Evolutionary conservation across 2,888 invertebrate species (phyloP).

Genomic region (Liodrosophila aerea): DNA sequence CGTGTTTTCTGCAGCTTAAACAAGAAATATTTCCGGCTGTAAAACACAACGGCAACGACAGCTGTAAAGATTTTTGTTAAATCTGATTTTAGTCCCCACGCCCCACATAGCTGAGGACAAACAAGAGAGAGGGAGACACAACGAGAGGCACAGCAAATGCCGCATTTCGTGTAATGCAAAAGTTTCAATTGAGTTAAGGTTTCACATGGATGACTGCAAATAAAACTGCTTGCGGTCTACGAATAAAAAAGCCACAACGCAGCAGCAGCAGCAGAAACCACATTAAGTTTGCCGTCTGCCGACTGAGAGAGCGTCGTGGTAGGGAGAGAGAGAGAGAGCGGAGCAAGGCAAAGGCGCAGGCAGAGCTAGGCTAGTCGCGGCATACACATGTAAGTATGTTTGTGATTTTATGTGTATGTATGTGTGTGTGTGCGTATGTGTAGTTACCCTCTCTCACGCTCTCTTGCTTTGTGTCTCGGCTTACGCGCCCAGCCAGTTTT

Average conservation of each 20-base stretch:
- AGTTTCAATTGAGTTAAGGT: slow-evolving; percentile 67
- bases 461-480: slow-evolving; percentile 30
- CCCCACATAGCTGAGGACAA: slow-evolving; percentile 18
- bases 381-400: too few relatives aligned
- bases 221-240: slow-evolving; percentile 59
- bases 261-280: slow-evolving; percentile 15
- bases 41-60: not conserved
- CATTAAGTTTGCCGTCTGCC: slow-evolving; percentile 25
- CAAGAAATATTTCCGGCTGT: too few relatives aligned
- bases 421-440: slow-evolving; percentile 15
- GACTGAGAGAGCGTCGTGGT: not conserved
- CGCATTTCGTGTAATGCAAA: slow-evolving; percentile 22
- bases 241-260: slow-evolving; percentile 24
- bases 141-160: slow-evolving; percentile 21
- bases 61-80: slow-evolving; percentile 39
- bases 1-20: too few relatives aligned
- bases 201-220: slow-evolving; percentile 47
- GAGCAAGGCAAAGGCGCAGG: slow-evolving; percentile 6
- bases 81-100: slow-evolving; percentile 29
- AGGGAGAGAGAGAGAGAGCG: not conserved
- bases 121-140: slow-evolving; percentile 3
- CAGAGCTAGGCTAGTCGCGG: not conserved
- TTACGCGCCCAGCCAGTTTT: slow-evolving; percentile 50
- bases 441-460: not conserved
- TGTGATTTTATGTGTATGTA: too few relatives aligned